Percentiles rank a stretch among this genome's conserved stretches.
Evolutionary conservation across 92 coral and sea anemone genomes (phyloP).

Genomic region (Phenganax stokvisi): DNA sequence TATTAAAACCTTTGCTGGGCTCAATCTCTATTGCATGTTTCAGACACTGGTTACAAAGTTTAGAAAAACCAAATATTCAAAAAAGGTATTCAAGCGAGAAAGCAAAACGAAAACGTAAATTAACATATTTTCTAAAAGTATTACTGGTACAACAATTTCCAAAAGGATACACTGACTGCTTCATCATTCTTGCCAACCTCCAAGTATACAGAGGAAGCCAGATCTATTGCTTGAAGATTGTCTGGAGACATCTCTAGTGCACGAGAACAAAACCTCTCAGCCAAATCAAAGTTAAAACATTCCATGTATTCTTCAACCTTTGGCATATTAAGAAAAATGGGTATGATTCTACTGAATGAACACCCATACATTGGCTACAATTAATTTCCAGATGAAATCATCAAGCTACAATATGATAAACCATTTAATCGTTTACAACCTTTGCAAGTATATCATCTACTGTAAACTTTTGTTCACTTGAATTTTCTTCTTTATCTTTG

Average conservation of each 20-base stretch:
- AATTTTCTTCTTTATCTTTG: conserved; percentile 18
- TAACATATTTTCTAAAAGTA: background rate
- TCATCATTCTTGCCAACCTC: conserved; percentile 72
- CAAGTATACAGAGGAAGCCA: conserved; percentile 82
- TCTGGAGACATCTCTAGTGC: conserved; percentile 78
- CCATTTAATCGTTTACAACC: conserved; percentile 36
- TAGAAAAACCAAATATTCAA: conserved; percentile 8
- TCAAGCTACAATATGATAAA: background rate
- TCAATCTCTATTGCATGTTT: conserved; percentile 61
- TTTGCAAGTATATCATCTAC: conserved; percentile 64
- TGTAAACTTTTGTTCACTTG: conserved; percentile 42
- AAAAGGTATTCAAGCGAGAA: background rate
- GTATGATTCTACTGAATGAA: too few species aligned
- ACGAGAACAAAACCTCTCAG: conserved; percentile 79
- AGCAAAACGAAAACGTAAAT: background rate
- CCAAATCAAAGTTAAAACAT: conserved; percentile 78
- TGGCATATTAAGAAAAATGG: conserved; percentile 3
- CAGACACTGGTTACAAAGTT: conserved; percentile 59
- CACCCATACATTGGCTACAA: too few species aligned
- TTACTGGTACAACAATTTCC: background rate
- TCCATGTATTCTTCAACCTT: conserved; percentile 85
- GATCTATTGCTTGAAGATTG: conserved; percentile 64
- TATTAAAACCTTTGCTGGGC: conserved; percentile 68
- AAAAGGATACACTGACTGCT: conserved; percentile 82
- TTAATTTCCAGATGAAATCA: too few species aligned